Percentiles rank a stretch among this genome's conserved stretches.
Evolutionary conservation across 2,113 vertebrate species (phyloP).

Genomic region (Coreoperca whiteheadi): DNA sequence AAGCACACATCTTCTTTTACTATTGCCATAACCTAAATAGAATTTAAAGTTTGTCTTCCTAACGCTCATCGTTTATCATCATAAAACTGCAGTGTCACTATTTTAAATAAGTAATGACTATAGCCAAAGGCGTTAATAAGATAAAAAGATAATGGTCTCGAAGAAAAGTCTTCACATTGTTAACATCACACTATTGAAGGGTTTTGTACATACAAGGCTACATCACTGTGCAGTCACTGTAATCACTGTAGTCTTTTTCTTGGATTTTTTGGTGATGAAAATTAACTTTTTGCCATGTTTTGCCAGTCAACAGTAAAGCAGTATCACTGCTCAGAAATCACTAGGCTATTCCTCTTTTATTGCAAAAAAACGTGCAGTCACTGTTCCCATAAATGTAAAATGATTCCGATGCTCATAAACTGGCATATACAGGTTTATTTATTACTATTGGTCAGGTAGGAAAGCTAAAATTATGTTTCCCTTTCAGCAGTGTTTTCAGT

Average conservation of each 20-base stretch:
- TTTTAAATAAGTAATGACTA: background rate
- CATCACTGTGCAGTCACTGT: background rate
- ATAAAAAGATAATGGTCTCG: background rate
- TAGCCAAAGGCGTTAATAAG: background rate
- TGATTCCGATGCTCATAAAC: slow-evolving; percentile 7
- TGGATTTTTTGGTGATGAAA: background rate
- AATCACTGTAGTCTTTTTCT: background rate
- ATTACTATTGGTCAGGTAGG: background rate
- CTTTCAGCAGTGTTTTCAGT: background rate
- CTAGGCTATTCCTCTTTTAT: background rate
- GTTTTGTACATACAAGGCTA: background rate
- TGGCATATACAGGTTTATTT: background rate
- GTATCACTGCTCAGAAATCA: background rate
- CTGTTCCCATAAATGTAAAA: background rate
- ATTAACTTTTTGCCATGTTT: background rate
- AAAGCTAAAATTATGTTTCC: background rate
- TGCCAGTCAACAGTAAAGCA: background rate
- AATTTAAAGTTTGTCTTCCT: background rate
- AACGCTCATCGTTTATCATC: background rate
- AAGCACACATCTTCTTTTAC: background rate
- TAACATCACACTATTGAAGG: background rate
- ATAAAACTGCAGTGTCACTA: background rate
- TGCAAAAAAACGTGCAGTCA: slow-evolving; percentile 1
- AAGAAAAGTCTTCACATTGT: too few relatives aligned
- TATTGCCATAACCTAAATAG: background rate